Base-by-base conservation (phyloP, 2,797 vertebrate species). In the Anguilla megastoma region DNA sequence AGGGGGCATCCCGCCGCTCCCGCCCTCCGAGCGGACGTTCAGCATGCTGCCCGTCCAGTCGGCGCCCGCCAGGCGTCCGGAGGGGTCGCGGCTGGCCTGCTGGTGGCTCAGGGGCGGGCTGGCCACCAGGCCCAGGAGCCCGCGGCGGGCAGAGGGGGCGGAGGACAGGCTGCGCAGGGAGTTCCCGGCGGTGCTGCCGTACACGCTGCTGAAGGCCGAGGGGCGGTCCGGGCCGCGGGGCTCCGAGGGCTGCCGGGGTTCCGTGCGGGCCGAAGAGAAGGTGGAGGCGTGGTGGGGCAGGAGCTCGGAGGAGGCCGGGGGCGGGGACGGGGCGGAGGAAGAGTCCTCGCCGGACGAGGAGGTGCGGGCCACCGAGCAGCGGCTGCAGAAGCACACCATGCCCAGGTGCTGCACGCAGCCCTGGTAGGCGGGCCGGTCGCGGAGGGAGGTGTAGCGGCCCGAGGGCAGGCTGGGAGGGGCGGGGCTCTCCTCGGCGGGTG, bases 131-230 rank as follows among this genome's bases (percentile, higher is more conserved):
- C 96, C 95, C 0, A 96, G 94, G 66, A 97, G 94, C 36, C 97
- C 94, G 71, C 97, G 94, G 76, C 97, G 96, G 0, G 95, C 96
- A 45, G 41, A 45, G 88, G 96, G 96, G 50, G 96, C 96, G 91
- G 97, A 93, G 92, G 96, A 97, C 93, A 97, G 96, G 93, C 95
- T 97, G 92, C 96, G 97, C 14, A 98, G 95, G 83, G 97, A 97
- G 91, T 97, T 94, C 90, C 97, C 96, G 83, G 96, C 96, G 30
- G 97, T 94, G 92, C 96, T 97, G 94, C 98, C 97, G 94, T 99
- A 98, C 90, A 99, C 98, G 1, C 98, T 98, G 94, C 98, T 99
- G 93, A 99, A 99, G 95, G 98, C 98, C 12, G 98, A 99, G 86
- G 97, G 96, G 85, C 98, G 96, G 90, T 98, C 98, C 36, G 97